phyloP scores from a whole-genome alignment of 2,888 invertebrate genomes.

The Thumatha senex region DNA sequence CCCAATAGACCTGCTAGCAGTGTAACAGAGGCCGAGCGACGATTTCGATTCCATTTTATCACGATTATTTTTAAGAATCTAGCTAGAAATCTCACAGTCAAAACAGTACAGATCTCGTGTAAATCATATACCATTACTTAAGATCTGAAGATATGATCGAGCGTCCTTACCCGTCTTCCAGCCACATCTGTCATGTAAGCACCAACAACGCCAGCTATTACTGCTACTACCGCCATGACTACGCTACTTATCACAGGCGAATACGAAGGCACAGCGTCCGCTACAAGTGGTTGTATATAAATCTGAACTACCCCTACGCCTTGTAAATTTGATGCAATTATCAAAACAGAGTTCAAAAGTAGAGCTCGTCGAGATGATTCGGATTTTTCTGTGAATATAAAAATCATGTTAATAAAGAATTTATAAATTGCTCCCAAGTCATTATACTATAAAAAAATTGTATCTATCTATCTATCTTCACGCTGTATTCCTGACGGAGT shows the following conservation, averaged over 20 bases:
- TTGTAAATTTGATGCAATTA: slow-evolving; percentile 41
- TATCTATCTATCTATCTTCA: too few relatives aligned
- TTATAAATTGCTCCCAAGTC: too few relatives aligned
- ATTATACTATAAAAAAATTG: too few relatives aligned
- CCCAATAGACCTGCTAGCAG: too few relatives aligned
- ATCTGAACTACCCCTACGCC: slow-evolving; percentile 42
- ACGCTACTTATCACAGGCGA: slow-evolving; percentile 39
- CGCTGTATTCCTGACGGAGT: too few relatives aligned
- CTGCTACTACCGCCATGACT: slow-evolving; percentile 33
- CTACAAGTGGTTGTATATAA: slow-evolving; percentile 40
- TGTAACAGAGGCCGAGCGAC: too few relatives aligned
- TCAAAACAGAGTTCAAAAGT: slow-evolving; percentile 29
- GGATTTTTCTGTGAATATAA: background rate
- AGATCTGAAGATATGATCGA: too few relatives aligned
- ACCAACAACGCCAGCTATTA: slow-evolving; percentile 29
- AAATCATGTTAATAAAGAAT: background rate
- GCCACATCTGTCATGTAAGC: slow-evolving; percentile 38
- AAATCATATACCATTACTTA: too few relatives aligned
- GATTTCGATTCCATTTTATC: too few relatives aligned
- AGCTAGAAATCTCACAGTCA: too few relatives aligned
- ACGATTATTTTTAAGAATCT: too few relatives aligned
- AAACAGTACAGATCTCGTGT: too few relatives aligned
- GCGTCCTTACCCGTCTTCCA: slow-evolving; percentile 42
- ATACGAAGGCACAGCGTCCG: slow-evolving; percentile 32
- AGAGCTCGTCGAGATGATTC: slow-evolving; percentile 28